Base-by-base conservation (phyloP, 1,140 invertebrate species). In the Heliothis subflexa region DNA sequence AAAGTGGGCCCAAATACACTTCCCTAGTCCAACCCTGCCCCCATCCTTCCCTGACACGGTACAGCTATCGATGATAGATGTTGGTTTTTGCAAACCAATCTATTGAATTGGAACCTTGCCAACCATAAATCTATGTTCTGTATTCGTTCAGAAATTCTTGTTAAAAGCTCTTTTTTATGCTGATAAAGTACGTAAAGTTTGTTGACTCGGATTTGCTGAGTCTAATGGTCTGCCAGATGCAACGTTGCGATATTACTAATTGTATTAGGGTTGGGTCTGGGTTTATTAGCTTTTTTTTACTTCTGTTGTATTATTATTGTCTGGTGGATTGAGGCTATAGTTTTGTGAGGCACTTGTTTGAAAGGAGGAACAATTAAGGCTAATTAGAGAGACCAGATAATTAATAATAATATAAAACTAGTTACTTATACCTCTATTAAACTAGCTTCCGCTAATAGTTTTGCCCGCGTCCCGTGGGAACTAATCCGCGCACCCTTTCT, bases 1-100 rank as follows among this genome's bases (percentile, higher is more conserved):
- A 10, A 55, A 55, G n/a, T 3, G 33, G 33, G 3, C 21, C 25
- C 12, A 33, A 54, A 55, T 0, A 40, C 0, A 54, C 21, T 2
- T 64, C 45, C 59, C 18, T 9, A 76, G 45, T 76, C 2, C 74
- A 21, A 18, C 74, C 54, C 74, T 64, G 61, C 9, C 12, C 1
- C 61, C 57, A 50, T 50, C 28, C 74, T 78, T 28, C 62, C 52
- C 45, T 70, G 64, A 78, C 40, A 78, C 50, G 50, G 25, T 55
- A 71, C 62, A 70, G 18, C 13, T 54, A 40, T 45, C 77, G 70
- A 50, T 73, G 77, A 78, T 78, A 78, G 77, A 78, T 78, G 77
- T 52, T 55, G 33, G 68, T 78, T 78, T 78, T 78, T 78, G 77
- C 77, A 55, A 73, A 72, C 57, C 77, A 68, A 78, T 78, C 68